Evolutionary conservation across 2,888 invertebrate species (phyloP).

Genomic region (Acanthopleura granulata): DNA sequence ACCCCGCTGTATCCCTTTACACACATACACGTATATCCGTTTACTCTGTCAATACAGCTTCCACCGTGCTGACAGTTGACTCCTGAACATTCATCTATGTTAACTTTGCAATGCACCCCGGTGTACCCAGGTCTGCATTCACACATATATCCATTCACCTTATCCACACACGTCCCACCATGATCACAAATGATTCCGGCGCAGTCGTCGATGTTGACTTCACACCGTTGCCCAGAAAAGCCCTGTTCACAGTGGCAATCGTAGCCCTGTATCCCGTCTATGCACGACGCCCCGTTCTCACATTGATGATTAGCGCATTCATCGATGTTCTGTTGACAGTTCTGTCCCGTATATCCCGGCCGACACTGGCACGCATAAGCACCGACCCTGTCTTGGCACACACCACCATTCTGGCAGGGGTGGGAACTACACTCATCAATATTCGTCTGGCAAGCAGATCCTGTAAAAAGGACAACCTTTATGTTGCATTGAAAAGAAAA

Average conservation of each 20-base stretch:
- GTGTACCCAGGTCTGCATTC: neutral
- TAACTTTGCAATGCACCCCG: neutral
- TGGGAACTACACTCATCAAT: neutral
- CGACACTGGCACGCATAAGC: neutral
- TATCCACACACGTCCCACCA: neutral
- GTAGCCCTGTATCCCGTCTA: neutral
- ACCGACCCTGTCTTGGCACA: neutral
- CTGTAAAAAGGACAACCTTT: neutral
- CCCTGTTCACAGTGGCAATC: neutral
- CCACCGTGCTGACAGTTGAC: neutral
- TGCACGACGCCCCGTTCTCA: neutral
- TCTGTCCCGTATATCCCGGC: neutral
- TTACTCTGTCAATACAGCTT: slow-evolving; percentile 1
- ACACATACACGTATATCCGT: slow-evolving; percentile 1
- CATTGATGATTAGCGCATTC: slow-evolving; percentile 5
- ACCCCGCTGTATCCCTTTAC: neutral
- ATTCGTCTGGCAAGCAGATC: neutral
- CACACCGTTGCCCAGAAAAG: neutral
- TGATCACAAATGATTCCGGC: neutral
- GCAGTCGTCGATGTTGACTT: neutral
- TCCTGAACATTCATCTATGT: slow-evolving; percentile 8
- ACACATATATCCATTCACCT: neutral
- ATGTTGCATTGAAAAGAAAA: too few species aligned
- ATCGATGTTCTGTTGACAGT: neutral
- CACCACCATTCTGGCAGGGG: neutral